Conservation (phyloP, 2,113 vertebrate genomes). For the Glaucidium brasilianum region DNA sequence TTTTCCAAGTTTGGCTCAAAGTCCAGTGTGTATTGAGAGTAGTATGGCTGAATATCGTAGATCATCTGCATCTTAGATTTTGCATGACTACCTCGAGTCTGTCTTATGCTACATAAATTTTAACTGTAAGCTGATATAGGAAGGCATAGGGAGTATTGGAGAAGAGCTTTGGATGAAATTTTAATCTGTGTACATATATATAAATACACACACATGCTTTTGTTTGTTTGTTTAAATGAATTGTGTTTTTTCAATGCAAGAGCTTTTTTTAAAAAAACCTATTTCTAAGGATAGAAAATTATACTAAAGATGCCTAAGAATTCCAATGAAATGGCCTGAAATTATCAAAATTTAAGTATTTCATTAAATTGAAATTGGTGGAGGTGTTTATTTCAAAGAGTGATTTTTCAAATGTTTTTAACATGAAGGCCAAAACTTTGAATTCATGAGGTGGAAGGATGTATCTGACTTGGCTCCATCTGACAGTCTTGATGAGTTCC, state of each 20-base stretch:
- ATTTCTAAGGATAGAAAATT: neutral
- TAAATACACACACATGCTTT: neutral
- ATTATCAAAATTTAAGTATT: neutral
- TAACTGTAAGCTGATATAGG: neutral
- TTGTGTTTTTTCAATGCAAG: neutral
- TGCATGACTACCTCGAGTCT: neutral
- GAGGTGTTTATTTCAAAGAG: neutral
- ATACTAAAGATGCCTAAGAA: neutral
- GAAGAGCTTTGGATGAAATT: neutral
- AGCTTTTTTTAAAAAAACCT: neutral
- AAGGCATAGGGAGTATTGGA: neutral
- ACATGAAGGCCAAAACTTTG: neutral
- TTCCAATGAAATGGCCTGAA: neutral
- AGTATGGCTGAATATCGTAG: neutral
- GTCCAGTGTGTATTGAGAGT: neutral
- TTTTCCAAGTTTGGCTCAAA: neutral
- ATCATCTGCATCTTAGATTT: neutral
- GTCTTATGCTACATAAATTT: neutral
- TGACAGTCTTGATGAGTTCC: neutral
- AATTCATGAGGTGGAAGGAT: neutral
- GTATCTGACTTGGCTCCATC: neutral
- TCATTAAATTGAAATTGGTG: neutral
- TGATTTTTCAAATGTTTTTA: neutral
- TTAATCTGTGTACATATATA: neutral
- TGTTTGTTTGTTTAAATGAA: neutral